A percentile compares a stretch with the other conserved stretches of the same genome.
Conservation (phyloP, 1,140 invertebrate genomes). For the Helicorthomorpha holstii region DNA sequence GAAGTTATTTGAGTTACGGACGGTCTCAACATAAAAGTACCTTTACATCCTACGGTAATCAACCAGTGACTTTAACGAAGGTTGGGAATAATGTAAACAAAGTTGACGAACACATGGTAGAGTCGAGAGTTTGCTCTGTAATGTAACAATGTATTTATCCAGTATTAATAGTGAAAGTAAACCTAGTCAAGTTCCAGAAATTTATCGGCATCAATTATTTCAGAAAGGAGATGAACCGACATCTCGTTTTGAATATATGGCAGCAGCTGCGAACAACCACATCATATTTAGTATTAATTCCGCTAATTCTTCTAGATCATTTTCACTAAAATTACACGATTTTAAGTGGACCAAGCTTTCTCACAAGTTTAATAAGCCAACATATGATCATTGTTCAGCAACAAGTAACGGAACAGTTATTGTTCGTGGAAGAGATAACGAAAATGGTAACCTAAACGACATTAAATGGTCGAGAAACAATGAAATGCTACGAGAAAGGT, state of each 20-base stretch:
- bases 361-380: neutral
- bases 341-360: too few species aligned
- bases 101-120: conserved; percentile 17
- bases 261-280: conserved; percentile 22
- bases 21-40: conserved; percentile 24
- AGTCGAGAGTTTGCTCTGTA: conserved; percentile 18
- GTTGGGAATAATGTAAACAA: conserved; percentile 12
- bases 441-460: conserved; percentile 25
- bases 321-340: too few species aligned
- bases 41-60: conserved; percentile 29
- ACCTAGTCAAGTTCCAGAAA: conserved; percentile 25
- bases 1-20: conserved; percentile 22
- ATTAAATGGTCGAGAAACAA: conserved; percentile 22
- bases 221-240: conserved; percentile 21
- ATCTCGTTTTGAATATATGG: conserved; percentile 23
- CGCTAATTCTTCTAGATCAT: too few species aligned
- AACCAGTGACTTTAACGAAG: conserved; percentile 24
- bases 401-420: conserved; percentile 22
- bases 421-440: conserved; percentile 26
- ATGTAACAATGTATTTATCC: conserved; percentile 11
- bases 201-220: conserved; percentile 24
- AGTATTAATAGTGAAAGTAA: conserved; percentile 18
- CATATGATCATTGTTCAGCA: conserved; percentile 15
- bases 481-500: conserved; percentile 17
- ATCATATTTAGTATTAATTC: conserved; percentile 12